Evolutionary conservation across 2,797 vertebrate species (phyloP), one percentile per base, ranked within the genome.

Genomic region (Aplochiton taeniatus): DNA sequence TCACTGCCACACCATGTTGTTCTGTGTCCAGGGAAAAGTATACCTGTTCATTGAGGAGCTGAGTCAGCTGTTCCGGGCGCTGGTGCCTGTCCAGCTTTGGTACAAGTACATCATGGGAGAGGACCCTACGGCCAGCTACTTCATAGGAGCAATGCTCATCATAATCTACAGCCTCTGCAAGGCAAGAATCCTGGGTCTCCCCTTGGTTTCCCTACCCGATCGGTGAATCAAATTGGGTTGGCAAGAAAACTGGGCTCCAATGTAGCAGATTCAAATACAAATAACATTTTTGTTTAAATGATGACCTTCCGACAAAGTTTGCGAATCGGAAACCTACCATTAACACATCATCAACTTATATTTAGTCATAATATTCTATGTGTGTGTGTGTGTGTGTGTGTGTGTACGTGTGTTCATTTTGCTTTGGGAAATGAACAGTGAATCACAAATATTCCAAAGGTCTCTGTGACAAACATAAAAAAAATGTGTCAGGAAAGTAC

Each of bases 41-140:
- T 99, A 99, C 83, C 89, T 98, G 88, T 75, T 98, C 74, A 96
- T 99, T 1, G 98, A 99, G 85, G 97, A 99, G 88, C 87, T 98
- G 87, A 99, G 97, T 91, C 97, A 98, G 91, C 93, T 99, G 76
- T 95, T 97, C 81, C 94, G 98, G 9, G 96, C 95, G 0, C 89
- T 99, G 11, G 94, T 98, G 41, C 98, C 98, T 77, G 95, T 99
- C 91, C 98, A 98, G 93, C 87, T 98, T 68, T 99, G 98, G 98
- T 98, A 97, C 81, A 97, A 98, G 73, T 99, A 98, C 92, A 98
- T 99, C 87, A 95, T 99, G 95, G 96, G 95, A 4, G 96, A 97
- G 0, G 95, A 98, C 72, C 92, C 96, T 0, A 95, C 96, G 54
- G 94, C 89, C 87, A 95, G 95, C 82, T 98, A 98, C 89, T 94